Conservation (phyloP, 2,888 invertebrate genomes). For the Leptopterna dolabrata region DNA sequence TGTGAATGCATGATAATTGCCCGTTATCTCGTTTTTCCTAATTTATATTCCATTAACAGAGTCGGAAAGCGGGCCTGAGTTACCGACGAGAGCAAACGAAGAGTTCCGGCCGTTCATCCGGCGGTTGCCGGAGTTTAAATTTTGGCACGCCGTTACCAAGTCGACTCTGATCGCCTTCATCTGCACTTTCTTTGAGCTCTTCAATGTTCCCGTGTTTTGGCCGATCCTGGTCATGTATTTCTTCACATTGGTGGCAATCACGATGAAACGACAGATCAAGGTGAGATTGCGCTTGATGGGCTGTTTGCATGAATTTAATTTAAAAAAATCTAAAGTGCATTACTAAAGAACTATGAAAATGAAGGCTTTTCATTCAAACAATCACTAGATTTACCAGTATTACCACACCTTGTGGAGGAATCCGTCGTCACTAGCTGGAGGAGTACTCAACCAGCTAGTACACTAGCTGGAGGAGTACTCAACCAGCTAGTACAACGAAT, state of each 20-base stretch:
- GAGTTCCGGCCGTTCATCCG: conserved; percentile 90
- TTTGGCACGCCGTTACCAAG: conserved; percentile 97
- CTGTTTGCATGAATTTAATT: conserved; percentile 64
- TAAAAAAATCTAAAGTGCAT: too few relatives aligned
- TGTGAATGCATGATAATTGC: too few relatives aligned
- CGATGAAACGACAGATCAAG: conserved; percentile 99
- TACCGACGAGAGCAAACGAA: conserved; percentile 95
- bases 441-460: too few relatives aligned
- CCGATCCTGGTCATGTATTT: conserved; percentile 99
- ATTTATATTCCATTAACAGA: background rate
- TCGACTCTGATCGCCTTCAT: conserved; percentile 89
- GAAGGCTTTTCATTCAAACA: too few relatives aligned
- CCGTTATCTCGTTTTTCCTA: too few relatives aligned
- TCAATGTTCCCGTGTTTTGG: conserved; percentile 99
- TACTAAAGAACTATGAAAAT: too few relatives aligned
- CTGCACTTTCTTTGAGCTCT: conserved; percentile 97
- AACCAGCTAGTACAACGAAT: too few relatives aligned
- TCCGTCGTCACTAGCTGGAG: too few relatives aligned
- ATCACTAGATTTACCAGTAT: too few relatives aligned
- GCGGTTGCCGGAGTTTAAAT: conserved; percentile 99
- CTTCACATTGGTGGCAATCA: conserved; percentile 96
- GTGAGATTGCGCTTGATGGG: conserved; percentile 69
- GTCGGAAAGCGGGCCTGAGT: conserved; percentile 79
- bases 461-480: too few relatives aligned
- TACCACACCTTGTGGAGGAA: too few relatives aligned